Conservation (phyloP, 2,888 invertebrate species). For the Lydus trimaculatus region DNA sequence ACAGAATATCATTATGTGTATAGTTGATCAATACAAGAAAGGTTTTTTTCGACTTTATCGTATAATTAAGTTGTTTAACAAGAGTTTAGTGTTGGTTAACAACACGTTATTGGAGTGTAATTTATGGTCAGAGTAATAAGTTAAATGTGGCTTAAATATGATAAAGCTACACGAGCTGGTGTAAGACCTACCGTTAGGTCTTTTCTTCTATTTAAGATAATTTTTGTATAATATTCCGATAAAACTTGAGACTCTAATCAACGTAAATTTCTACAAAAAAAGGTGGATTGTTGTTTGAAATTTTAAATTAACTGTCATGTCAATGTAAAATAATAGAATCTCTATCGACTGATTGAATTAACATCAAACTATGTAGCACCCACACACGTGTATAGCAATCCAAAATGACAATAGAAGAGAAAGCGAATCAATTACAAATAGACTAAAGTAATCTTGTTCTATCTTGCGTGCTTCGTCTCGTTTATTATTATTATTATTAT, state of each 20-base stretch:
- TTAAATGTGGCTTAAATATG: slow-evolving; percentile 1
- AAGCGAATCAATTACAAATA: slow-evolving; percentile 40
- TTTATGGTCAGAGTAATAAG: not conserved
- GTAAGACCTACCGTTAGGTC: not conserved
- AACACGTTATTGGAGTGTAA: not conserved
- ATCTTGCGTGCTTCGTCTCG: slow-evolving; percentile 34
- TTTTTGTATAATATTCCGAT: no score
- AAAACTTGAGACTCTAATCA: no score
- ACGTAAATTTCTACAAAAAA: not conserved
- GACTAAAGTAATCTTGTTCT: slow-evolving; percentile 29
- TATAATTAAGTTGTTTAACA: not conserved
- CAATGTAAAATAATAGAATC: not conserved
- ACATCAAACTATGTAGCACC: slow-evolving; percentile 13
- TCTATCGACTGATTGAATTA: not conserved
- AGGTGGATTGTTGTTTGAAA: not conserved
- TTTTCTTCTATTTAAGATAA: not conserved
- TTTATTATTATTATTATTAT: slow-evolving; percentile 32
- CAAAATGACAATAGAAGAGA: slow-evolving; percentile 41
- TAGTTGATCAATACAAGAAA: not conserved
- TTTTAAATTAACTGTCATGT: not conserved
- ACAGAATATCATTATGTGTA: not conserved
- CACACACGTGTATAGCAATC: slow-evolving; percentile 16
- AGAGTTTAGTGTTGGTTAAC: not conserved
- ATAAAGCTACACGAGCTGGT: not conserved
- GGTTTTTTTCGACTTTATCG: not conserved